These are phyloP conservation scores for Heliconius congener DNA, from an alignment of 1,140 invertebrate genomes.

Conservation along the genomic window DNA sequence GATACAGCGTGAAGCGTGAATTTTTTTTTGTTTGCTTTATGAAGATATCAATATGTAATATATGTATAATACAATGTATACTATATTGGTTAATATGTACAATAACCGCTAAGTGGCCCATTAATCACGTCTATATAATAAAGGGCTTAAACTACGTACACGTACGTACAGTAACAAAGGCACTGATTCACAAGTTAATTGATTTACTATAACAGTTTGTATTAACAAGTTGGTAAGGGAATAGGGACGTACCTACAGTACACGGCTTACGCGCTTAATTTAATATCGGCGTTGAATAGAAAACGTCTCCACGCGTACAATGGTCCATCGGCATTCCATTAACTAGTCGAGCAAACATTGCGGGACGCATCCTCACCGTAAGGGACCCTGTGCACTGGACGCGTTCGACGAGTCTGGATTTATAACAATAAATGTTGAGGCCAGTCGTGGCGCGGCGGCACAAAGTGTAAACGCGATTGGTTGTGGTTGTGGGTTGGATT, in stretches of 20 bases:
- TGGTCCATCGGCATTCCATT: slow-evolving; percentile 76
- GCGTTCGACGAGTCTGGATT: not conserved
- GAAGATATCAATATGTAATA: not conserved
- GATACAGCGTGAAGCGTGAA: too few species aligned
- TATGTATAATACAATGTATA: not conserved
- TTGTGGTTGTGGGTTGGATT: too few species aligned
- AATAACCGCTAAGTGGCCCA: slow-evolving; percentile 14
- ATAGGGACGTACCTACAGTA: slow-evolving; percentile 23
- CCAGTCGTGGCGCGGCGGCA: too few species aligned
- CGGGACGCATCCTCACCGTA: slow-evolving; percentile 60
- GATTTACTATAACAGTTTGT: slow-evolving; percentile 45
- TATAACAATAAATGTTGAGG: too few species aligned
- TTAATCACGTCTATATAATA: slow-evolving; percentile 16
- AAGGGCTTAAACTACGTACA: slow-evolving; percentile 20
- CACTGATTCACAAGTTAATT: slow-evolving; percentile 42
- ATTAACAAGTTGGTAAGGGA: slow-evolving; percentile 44
- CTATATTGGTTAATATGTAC: not conserved
- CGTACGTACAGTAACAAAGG: slow-evolving; percentile 30
- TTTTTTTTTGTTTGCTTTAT: not conserved
- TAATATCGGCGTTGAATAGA: slow-evolving; percentile 74
- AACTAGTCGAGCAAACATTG: slow-evolving; percentile 73
- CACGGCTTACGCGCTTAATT: slow-evolving; percentile 53
- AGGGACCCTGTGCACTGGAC: slow-evolving; percentile 31
- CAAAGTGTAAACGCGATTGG: too few species aligned
- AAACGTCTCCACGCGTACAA: slow-evolving; percentile 67